Evolutionary conservation across 2,888 invertebrate genomes (phyloP), one percentile per base, ranked within the genome.

Genomic region (Adelphocoris suturalis): DNA sequence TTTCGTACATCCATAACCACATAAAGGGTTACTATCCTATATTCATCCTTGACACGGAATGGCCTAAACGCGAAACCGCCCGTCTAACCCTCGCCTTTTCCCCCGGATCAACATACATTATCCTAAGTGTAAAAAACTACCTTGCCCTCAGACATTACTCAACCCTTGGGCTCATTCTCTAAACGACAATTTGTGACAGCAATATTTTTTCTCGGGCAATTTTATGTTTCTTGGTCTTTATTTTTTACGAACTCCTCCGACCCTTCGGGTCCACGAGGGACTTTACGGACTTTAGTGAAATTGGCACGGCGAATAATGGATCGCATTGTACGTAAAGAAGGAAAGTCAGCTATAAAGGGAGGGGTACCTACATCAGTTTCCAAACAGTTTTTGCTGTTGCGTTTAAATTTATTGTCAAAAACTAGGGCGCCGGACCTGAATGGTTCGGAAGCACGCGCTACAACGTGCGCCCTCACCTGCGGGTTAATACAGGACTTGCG

Each of bases 131-230:
- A 86, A 86, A 86, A 86, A 86, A 86, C 61, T 75, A 86, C 86
- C 86, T 47, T 78, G 48, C 82, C 82, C 52, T 82, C 19, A 82
- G 52, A 82, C 82, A 52, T 82, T 52, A 82, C 82, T 82, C 82
- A 52, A 47, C 82, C 82, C 82, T 82, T 23, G 27, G 37, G 57
- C 85, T 75, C 86, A 75, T 86, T 86, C 86, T 19, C 47, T 75
- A 86, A 86, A 86, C 86, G 86, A 86, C 86, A 86, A 86, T 75
- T 86, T 86, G 86, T 75, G 86, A 86, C 86, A 86, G 86, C 75
- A 75, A 86, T 86, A 86, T 86, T 86, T 86, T 86, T 82, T 82
- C 23, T 82, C 48, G 82, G 52, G 82, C 19, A 82, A 52, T 82
- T 52, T 52, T 19, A 52, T 48, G 82, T 82, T 48, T 19, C 27